Evolutionary conservation across 2,888 invertebrate species (phyloP), one percentile per base, ranked within the genome.

Genomic region (Melipona bicolor): DNA sequence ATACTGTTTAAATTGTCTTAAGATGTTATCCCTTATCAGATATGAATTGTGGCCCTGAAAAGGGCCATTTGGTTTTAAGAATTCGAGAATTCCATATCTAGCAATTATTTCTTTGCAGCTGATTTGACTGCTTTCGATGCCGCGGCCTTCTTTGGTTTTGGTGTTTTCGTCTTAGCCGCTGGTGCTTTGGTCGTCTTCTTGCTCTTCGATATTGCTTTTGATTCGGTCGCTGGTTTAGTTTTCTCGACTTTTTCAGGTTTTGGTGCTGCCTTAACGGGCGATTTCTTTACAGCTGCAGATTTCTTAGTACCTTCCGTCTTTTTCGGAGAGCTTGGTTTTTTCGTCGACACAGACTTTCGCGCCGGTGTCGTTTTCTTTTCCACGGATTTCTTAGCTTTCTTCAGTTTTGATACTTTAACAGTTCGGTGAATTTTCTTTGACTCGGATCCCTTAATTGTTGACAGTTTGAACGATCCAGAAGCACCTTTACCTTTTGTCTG

Each of bases 401-500:
- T 85, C 0, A 79, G n/a, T 0, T 65, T 67, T 0, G 79, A 19
- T 54, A 70, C 73, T 24, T 83, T 87, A 19, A 87, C 67, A 6
- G 72, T 19, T 1, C 52, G 50, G 13, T 61, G 69, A 6, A 75
- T 27, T 24, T 87, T 86, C 54, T 86, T 83, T 15, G 81, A 3
- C 27, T 90, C 85, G 1, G 81, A 32, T 0, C n/a, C 27, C 19
- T 82, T 87, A 11, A 59, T 36, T 0, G 94, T 90, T 19, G 95
- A 93, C 15, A 95, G 89, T 86, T 95, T 95, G 93, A 95, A 95
- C 0, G 94, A 95, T 17, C 96, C 96, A 24, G 95, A 94, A 0
- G 95, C 95, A 2, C 96, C 96, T 90, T 95, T 95, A 59, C 95
- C 96, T 88, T 95, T 96, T n/a, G 95, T 95, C 91, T 95, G 96